Evolutionary conservation across 2,797 vertebrate genomes (phyloP).

Genomic region (Tenualosa thibaudeaui): DNA sequence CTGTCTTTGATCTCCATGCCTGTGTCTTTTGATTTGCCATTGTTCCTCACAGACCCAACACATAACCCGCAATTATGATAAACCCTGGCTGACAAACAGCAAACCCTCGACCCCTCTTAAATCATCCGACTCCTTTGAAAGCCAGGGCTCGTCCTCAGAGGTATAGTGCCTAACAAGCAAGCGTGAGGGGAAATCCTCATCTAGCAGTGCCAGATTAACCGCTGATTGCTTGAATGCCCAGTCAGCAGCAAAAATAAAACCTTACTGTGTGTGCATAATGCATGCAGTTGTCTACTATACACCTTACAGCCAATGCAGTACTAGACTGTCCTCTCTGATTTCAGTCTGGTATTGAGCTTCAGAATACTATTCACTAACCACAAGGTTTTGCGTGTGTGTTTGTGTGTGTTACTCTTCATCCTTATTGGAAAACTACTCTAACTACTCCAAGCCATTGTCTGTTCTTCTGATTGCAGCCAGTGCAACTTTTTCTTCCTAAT

Average conservation of each 20-base stretch:
- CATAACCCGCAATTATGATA: slow-evolving; percentile 99
- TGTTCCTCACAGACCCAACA: slow-evolving; percentile 87
- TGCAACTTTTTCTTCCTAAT: background rate
- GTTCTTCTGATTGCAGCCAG: background rate
- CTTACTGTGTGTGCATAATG: background rate
- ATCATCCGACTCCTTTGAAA: slow-evolving; percentile 92
- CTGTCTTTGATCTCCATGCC: slow-evolving; percentile 70
- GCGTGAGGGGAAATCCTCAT: slow-evolving; percentile 61
- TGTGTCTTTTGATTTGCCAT: slow-evolving; percentile 66
- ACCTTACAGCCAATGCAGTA: background rate
- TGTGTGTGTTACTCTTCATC: background rate
- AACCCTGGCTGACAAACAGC: slow-evolving; percentile 99
- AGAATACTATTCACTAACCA: slow-evolving; percentile 3
- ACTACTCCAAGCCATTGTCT: background rate
- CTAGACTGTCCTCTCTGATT: slow-evolving; percentile 44
- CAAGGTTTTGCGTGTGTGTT: background rate
- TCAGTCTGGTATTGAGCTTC: slow-evolving; percentile 60
- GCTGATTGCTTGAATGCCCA: slow-evolving; percentile 49
- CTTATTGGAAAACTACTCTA: background rate
- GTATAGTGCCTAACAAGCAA: slow-evolving; percentile 84
- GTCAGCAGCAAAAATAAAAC: background rate
- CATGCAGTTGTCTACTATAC: background rate
- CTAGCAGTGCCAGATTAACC: slow-evolving; percentile 58
- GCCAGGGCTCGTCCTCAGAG: slow-evolving; percentile 93
- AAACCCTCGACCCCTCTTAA: slow-evolving; percentile 97